Percentiles rank a stretch among this genome's conserved stretches.
Evolutionary conservation across 1,140 invertebrate genomes (phyloP).

Genomic region (Drosophila ohnishii): DNA sequence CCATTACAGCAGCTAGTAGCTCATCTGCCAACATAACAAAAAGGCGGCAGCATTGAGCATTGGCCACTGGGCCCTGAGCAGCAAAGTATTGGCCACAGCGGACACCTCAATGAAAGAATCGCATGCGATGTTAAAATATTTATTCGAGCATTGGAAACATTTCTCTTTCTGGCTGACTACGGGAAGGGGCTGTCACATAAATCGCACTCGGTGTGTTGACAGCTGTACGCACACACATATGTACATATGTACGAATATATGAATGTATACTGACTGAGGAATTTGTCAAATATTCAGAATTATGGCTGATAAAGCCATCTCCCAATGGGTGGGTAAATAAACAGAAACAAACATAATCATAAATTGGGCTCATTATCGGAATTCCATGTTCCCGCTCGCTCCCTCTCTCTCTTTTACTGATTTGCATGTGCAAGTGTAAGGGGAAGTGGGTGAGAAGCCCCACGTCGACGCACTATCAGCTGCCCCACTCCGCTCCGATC

Average conservation of each 20-base stretch:
- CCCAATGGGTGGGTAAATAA: constrained; percentile 44
- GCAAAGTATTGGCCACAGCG: not conserved
- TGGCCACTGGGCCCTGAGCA: constrained; percentile 9
- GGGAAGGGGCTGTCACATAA: constrained; percentile 50
- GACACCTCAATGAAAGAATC: constrained; percentile 9
- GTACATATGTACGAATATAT: not conserved
- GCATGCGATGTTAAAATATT: constrained; percentile 27
- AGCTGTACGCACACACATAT: constrained; percentile 41
- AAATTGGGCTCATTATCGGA: constrained; percentile 25
- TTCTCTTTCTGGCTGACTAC: constrained; percentile 31
- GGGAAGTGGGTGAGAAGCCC: constrained; percentile 7
- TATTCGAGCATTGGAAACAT: constrained; percentile 36
- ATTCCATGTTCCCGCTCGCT: constrained; percentile 16
- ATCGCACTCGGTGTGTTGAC: constrained; percentile 50
- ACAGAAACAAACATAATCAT: constrained; percentile 43
- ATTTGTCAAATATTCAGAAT: constrained; percentile 62
- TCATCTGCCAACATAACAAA: constrained; percentile 11
- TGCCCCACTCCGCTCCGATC: constrained; percentile 3
- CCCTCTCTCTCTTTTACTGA: not conserved
- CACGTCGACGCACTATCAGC: constrained; percentile 17
- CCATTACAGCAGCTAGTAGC: constrained; percentile 13
- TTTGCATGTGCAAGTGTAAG: constrained; percentile 24
- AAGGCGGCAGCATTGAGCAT: constrained; percentile 1
- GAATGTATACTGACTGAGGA: constrained; percentile 14
- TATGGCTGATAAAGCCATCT: constrained; percentile 48